A percentile compares a stretch with the other conserved stretches of the same genome.
Conservation (phyloP, 2,797 vertebrate species). For the Galaxias olidus region DNA sequence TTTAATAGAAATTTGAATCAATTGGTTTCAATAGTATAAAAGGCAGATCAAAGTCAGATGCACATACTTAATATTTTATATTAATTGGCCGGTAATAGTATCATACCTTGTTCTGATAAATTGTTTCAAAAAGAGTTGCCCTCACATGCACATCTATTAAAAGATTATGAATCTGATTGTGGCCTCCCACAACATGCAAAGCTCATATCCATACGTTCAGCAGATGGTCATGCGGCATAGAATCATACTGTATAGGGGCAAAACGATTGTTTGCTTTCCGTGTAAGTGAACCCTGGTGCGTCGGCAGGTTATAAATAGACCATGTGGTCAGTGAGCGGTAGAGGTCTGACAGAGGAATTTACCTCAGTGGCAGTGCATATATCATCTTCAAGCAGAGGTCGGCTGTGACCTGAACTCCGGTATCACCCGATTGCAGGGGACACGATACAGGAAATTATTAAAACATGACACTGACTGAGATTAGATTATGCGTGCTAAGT, state of each 20-base stretch:
- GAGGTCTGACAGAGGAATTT: constrained; percentile 7
- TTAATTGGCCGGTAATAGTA: no score
- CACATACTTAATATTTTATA: no score
- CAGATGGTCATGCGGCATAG: neutral
- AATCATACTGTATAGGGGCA: neutral
- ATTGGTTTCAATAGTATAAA: no score
- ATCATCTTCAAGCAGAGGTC: neutral
- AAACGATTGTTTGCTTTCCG: neutral
- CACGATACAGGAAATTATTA: neutral
- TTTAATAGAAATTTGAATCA: no score
- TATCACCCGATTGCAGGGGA: neutral
- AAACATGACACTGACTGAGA: neutral
- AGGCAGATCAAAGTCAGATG: no score
- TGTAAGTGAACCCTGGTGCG: neutral
- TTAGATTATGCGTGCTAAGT: neutral
- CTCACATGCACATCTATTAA: no score
- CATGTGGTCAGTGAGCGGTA: neutral
- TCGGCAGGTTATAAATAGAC: neutral
- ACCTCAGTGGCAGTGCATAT: neutral
- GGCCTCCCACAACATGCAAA: no score
- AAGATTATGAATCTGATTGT: no score
- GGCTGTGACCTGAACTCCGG: neutral
- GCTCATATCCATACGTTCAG: no score
- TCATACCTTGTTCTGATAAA: no score
- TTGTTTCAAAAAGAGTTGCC: no score